Evolutionary conservation across 2,888 invertebrate genomes (phyloP), one percentile per base, ranked within the genome.

Genomic region (Graphium colonna): DNA sequence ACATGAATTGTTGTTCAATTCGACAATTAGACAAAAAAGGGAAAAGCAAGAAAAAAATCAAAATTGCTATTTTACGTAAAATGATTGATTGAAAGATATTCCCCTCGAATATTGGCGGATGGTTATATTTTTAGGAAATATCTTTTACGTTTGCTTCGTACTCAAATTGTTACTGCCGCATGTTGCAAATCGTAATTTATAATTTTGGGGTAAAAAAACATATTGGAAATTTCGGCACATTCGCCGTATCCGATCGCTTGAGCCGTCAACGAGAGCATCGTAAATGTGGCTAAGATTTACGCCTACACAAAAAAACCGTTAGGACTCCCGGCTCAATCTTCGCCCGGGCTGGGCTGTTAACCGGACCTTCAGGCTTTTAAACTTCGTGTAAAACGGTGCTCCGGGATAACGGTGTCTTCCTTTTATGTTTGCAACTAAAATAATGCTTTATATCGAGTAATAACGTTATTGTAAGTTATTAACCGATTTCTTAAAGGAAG

Each of bases 281-380:
- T 87, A 86, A 88, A 87, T 64, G 65, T 62, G 71, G 70, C 69
- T 74, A 77, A 83, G 84, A 85, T 87, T 87, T 86, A 87, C 75
- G 79, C 82, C 75, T 77, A 87, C 86, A 86, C 86, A 88, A 85
- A 87, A 87, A 87, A 83, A 83, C 87, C 79, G 84, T 87, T 87
- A 87, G 75, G 67, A 64, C 69, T 61, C 68, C 67, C 67, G 67
- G 64, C 68, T 80, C 76, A 82, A 82, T 81, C 79, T 82, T 78
- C 73, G 74, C 75, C 74, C 67, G 59, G 69, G 65, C 64, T 57
- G 59, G 52, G 72, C 66, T 72, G 71, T 81, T 77, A 79, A 79
- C 73, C 72, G 69, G 68, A 64, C 68, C 65, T 63, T 64, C 45
- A 62, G 65, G 69, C 63, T 68, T 71, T 74, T 72, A 77, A 77